Base-by-base conservation (phyloP, 2,113 vertebrate species). In the Labrus mixtus region DNA sequence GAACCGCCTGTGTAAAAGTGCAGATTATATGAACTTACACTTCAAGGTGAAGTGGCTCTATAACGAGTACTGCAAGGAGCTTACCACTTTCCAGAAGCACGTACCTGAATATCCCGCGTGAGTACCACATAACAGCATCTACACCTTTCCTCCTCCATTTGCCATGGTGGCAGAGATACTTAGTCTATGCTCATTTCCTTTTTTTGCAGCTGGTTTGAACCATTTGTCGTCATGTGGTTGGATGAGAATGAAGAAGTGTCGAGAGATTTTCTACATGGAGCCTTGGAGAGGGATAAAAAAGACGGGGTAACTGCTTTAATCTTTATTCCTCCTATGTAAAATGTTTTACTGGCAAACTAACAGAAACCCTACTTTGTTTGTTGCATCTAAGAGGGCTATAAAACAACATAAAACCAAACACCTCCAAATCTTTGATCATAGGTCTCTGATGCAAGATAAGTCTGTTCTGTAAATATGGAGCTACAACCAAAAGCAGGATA, bases 11-110 rank as follows among this genome's bases (percentile, higher is more conserved):
- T 99, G 98, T 90, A 99, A 99, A 92, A 99, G 98, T 0, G 98
- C 98, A 0, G 98, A 99, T 90, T 99, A 99, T 91, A 99, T 99
- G 98, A 99, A 99, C 91, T 94, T 99, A 79, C 98, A 99, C 94
- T 99, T 99, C 92, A 99, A 99, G 90, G 97, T 99, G 79, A 99
- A 99, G 92, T 99, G 98, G 98, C 93, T 99, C 0, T 98, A 98
- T 86, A 99, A 99, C 0, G 98, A 99, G 83, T 99, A 99, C 6
- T 97, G 97, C 92, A 95, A 97, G 0, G 98, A 99, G 58, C 95
- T 99, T 81, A 84, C 94, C 29, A 93, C 95, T 81, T 98, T 98
- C 93, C 96, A 96, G 93, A 96, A 91, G 78, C 94, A 95, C 0
- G 98, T 99, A 54, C 98, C 98, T 0, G 98, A 99, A 77, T 99